Evolutionary conservation across 2,888 invertebrate species (phyloP), one percentile per base, ranked within the genome.

Genomic region (Zhengitettix transpicula): DNA sequence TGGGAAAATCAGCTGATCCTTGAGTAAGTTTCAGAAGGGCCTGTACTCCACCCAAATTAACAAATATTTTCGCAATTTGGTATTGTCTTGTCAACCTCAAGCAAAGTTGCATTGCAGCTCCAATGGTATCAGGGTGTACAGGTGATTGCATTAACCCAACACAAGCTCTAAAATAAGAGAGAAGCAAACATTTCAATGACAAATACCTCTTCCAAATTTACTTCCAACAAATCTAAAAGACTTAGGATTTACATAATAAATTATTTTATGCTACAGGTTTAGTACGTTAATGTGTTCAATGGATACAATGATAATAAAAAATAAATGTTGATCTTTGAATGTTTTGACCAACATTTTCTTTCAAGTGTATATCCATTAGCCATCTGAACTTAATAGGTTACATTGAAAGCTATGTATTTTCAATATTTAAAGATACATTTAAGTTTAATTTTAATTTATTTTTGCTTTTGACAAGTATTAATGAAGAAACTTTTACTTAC

Each of bases 121-220:
- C 83, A n/a, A 90, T 74, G 1, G 87, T 81, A 67, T 89, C 87
- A 3, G 85, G 79, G 67, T 88, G 85, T 1, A 87, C 81, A 2
- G 83, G 80, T 42, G 84, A 78, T 40, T 81, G 79, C 69, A 90
- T 75, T 57, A 89, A 71, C 51, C 79, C 78, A 0, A 87, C 87
- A 67, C 85, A 82, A 10, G 82, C 78, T 60, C 76, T 75, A 58
- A 16, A 66, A 65, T 40, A 56, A 42, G 58, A 58, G 3, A 52
- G n/a, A 47, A 52, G 52, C 14, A 41, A 62, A 44, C 40, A 56
- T 52, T 47, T 7, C 9, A 16, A 42, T 41, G 28, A 47, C 15
- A 40, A 28, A 28, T 28, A 28, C 2, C 7, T 2, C 28, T 28
- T 28, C 28, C 7, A 5, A 28, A 28, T 28, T 28, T 28, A 28